These are phyloP conservation scores for Acanthopagrus latus DNA, from an alignment of 2,797 vertebrate genomes.

Conservation along the genomic window DNA sequence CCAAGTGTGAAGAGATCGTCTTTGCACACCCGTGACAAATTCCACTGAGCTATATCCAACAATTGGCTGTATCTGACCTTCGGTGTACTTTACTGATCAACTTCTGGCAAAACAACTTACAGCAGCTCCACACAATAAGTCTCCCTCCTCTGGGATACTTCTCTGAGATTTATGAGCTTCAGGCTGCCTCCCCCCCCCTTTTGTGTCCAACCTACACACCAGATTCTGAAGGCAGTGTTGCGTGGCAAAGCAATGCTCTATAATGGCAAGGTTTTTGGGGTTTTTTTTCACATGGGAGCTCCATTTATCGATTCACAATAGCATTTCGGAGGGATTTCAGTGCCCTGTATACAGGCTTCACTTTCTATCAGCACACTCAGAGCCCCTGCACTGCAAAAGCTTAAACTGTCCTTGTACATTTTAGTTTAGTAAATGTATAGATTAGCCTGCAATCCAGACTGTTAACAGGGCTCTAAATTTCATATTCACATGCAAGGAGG, in stretches of 20 bases:
- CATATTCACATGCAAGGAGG: background rate
- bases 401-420: background rate
- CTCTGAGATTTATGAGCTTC: conserved; percentile 68
- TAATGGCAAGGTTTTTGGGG: conserved; percentile 40
- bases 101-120: conserved; percentile 72
- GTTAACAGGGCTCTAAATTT: background rate
- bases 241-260: conserved; percentile 47
- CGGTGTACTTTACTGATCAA: conserved; percentile 69
- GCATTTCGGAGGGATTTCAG: conserved; percentile 44
- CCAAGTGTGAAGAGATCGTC: conserved; percentile 3
- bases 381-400: background rate
- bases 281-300: conserved; percentile 39
- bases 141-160: conserved; percentile 66
- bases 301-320: conserved; percentile 60
- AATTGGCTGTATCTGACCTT: conserved; percentile 62
- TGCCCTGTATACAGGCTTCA: conserved; percentile 29
- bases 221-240: conserved; percentile 53
- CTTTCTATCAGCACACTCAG: conserved; percentile 15
- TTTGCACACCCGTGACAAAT: conserved; percentile 49
- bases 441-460: background rate
- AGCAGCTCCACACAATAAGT: conserved; percentile 67
- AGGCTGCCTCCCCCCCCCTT: conserved; percentile 30
- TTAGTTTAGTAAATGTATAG: conserved; percentile 2
- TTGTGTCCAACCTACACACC: conserved; percentile 64
- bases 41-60: conserved; percentile 47